Conservation (phyloP, 1,140 invertebrate species). For the Euura lappo region DNA sequence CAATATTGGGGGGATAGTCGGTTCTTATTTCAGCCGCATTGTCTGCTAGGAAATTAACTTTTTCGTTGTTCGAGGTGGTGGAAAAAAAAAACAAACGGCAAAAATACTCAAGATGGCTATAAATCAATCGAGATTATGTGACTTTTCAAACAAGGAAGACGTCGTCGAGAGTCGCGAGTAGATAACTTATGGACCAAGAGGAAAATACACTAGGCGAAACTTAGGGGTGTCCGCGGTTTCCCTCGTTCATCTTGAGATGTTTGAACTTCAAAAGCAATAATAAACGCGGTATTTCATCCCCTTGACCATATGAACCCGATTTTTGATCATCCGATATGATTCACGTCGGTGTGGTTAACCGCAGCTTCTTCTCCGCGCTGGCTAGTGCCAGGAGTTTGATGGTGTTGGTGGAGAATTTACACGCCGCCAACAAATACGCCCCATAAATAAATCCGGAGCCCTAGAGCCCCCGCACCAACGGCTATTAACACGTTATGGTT, state of each 20-base stretch:
- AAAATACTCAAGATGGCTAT: constrained; percentile 23
- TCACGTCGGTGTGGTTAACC: too few species aligned
- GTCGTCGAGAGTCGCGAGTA: background rate
- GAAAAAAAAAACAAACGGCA: constrained; percentile 12
- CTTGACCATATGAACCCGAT: too few species aligned
- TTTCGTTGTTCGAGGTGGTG: constrained; percentile 13
- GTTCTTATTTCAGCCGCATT: background rate
- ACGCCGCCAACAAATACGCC: constrained; percentile 47
- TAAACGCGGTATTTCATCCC: background rate
- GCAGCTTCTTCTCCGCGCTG: too few species aligned
- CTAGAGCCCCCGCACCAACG: constrained; percentile 31
- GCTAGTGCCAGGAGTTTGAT: background rate
- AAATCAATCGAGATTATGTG: constrained; percentile 55
- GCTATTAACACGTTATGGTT: constrained; percentile 52
- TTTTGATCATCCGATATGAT: too few species aligned
- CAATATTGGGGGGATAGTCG: background rate
- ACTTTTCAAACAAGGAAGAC: constrained; percentile 47
- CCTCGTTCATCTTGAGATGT: background rate
- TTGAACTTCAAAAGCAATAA: background rate
- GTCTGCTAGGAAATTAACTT: background rate
- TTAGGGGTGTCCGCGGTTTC: background rate
- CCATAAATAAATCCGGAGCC: constrained; percentile 49
- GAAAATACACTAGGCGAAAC: background rate
- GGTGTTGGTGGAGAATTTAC: constrained; percentile 40
- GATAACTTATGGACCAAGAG: background rate